phyloP scores from a whole-genome alignment of 2,888 invertebrate genomes.

The Aspidiotus rigidus region DNA sequence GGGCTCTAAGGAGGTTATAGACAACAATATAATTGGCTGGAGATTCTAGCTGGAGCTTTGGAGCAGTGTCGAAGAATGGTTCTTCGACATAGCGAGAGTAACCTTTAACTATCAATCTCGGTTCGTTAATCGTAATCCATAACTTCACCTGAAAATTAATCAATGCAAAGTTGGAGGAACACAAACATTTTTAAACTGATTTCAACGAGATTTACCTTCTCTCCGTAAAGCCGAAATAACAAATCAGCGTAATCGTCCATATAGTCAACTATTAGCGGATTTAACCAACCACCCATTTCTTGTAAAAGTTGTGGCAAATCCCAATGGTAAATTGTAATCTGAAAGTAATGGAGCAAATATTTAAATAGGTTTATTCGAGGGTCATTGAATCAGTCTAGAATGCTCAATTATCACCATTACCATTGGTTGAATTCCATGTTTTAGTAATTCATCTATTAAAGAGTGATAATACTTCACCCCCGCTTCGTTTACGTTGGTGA shows the following conservation, averaged over 20 bases:
- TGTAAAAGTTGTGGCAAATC: too few species aligned
- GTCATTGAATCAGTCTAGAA: too few species aligned
- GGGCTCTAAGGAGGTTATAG: constrained; percentile 56
- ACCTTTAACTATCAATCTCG: constrained; percentile 40
- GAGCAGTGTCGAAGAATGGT: constrained; percentile 37
- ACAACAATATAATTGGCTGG: constrained; percentile 55
- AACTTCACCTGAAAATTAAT: constrained; percentile 42
- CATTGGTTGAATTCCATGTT: constrained; percentile 44
- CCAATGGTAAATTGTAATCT: too few species aligned
- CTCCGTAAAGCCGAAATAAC: too few species aligned
- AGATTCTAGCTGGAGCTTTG: constrained; percentile 40
- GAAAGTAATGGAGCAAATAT: too few species aligned
- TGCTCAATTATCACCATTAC: constrained; percentile 34
- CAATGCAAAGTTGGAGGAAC: too few species aligned
- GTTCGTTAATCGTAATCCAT: constrained; percentile 65
- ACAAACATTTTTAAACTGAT: too few species aligned
- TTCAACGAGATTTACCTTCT: too few species aligned
- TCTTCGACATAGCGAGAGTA: constrained; percentile 36
- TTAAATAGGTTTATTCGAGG: too few species aligned
- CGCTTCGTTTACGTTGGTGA: constrained; percentile 41
- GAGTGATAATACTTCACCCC: constrained; percentile 47
- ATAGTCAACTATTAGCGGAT: too few species aligned
- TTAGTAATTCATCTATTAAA: constrained; percentile 44
- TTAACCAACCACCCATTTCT: too few species aligned
- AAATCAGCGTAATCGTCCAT: too few species aligned